Evolutionary conservation across 2,113 vertebrate species (phyloP), one percentile per base, ranked within the genome.

Genomic region (Tyto alba): DNA sequence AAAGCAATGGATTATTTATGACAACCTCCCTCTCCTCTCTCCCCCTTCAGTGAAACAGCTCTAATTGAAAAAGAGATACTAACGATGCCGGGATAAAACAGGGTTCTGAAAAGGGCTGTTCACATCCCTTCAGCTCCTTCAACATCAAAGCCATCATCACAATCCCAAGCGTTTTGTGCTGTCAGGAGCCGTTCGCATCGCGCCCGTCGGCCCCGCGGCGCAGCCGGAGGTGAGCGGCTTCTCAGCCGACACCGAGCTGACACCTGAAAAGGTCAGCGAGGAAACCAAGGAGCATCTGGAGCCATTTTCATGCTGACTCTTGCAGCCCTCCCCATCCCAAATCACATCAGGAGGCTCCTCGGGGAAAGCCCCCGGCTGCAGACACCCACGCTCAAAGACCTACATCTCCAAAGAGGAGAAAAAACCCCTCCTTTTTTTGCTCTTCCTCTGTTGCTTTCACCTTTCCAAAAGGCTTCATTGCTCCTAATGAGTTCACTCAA

Each of bases 401-500:
- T 27, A 6, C 66, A 20, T 9, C 23, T 40, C 34, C 82, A 43
- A 63, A 53, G 15, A 38, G 34, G 12, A 62, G 27, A 8, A 29
- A 38, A 59, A 41, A 15, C 3, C 2, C 8, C 4, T 47, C 2
- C 2, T 5, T 20, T 34, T 48, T 40, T 34, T 2, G 0, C 63
- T 73, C 40, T 19, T 66, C 55, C 55, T 30, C 41, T 14, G 30
- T 16, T 2, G 0, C 32, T 53, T 90, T 18, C 55, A 36, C 69
- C 40, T 25, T 85, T 25, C 59, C 30, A 38, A 45, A 27, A 57
- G 21, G 16, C 40, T 89, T 66, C 36, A 2, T 25, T 21, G 18
- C 10, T 72, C 48, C 67, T 32, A 47, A 77, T 1, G 22, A 77
- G 11, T n/a, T 55, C 16, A 4, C 38, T 63, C n/a, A 9, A 71